A percentile compares a stretch with the other conserved stretches of the same genome.
These are phyloP conservation scores for Grammomys surdaster DNA, from an alignment of 2,113 vertebrate genomes.

Conservation along the genomic window DNA sequence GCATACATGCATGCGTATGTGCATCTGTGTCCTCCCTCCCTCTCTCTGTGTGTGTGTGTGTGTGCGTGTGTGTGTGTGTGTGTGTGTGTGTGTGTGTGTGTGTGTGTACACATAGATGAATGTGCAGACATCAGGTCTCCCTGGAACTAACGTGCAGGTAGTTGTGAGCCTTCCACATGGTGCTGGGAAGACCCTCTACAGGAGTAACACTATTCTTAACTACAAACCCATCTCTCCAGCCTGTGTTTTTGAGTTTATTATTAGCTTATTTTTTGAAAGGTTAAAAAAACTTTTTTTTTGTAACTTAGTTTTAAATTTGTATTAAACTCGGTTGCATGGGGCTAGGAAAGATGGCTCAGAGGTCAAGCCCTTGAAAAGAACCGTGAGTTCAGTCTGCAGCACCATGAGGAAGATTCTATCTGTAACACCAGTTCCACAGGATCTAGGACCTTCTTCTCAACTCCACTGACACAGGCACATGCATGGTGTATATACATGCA, in stretches of 20 bases:
- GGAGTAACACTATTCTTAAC: background rate
- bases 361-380: background rate
- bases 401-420: background rate
- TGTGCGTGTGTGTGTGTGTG: background rate
- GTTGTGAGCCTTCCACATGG: background rate
- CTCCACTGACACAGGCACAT: background rate
- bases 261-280: background rate
- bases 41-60: background rate
- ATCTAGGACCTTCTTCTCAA: background rate
- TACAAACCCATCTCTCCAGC: background rate
- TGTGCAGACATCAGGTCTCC: background rate
- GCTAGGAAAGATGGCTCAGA: background rate
- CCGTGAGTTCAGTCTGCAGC: background rate
- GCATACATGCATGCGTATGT: background rate
- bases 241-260: background rate
- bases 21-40: too few species aligned
- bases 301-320: background rate
- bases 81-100: background rate
- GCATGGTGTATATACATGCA: background rate
- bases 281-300: background rate
- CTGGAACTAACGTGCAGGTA: background rate
- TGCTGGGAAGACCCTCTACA: too few species aligned
- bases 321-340: background rate
- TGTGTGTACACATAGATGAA: background rate
- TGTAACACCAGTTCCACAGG: too few species aligned